Evolutionary conservation across 2,113 vertebrate species (phyloP), one percentile per base, ranked within the genome.

Genomic region (Dermatemys mawii): DNA sequence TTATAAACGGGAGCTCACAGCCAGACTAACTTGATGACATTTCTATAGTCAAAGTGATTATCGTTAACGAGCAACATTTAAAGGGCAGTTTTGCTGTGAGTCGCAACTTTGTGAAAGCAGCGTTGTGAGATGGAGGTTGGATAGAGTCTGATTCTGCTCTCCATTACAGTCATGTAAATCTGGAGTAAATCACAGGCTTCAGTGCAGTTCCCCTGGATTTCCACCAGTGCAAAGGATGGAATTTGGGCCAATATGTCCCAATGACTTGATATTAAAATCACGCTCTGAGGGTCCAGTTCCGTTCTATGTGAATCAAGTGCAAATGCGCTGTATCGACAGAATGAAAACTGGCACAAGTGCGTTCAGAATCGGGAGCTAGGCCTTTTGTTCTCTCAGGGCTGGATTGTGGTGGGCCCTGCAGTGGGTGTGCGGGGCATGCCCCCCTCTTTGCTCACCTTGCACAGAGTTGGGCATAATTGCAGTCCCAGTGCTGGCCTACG

Each of bases 1-100:
- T 95, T 67, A 8, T 76, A 78, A 51, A 29, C 88, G 88, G 96
- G 78, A 81, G 79, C 83, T 93, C 57, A 6, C 92, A 86, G 81
- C 41, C 87, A 75, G 83, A 92, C 93, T 94, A n/a, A 54, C 7
- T 48, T 0, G 2, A 27, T 93, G 89, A 54, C 26, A 1, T 41
- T 92, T 87, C 63, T 32, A 22, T 2, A 83, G 78, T 3, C 83
- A 26, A 3, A 11, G 8, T 13, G 79, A 27, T 54, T 83, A 54
- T 2, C 1, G 50, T 55, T 86, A 14, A 17, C 14, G 24, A 88
- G 9, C 63, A 70, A 53, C 1, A 24, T 7, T 9, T 53, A 53
- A 46, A 70, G 63, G 67, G 86, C 29, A 55, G 81, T 46, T 6
- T 51, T 49, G 78, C 29, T 27, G 73, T 44, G 89, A 86, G 67